Evolutionary conservation across 2,113 vertebrate species (phyloP).

Genomic region (Brachyhypopomus gauderio): DNA sequence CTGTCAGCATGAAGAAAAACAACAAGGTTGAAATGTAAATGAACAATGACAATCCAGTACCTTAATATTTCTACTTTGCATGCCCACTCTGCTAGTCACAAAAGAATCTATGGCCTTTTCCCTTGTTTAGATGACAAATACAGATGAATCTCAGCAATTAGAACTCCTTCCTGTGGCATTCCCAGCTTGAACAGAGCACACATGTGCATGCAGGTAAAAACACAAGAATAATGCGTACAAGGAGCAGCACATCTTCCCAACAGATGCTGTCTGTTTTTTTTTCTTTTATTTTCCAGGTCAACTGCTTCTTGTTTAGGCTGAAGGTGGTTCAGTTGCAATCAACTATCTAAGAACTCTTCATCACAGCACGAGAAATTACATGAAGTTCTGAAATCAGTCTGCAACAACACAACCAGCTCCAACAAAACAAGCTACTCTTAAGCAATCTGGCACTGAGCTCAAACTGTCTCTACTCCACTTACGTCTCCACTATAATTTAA

Average conservation of each 20-base stretch:
- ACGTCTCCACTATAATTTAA: neutral
- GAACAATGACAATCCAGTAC: neutral
- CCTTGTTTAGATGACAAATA: neutral
- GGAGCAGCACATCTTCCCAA: neutral
- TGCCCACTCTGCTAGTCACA: neutral
- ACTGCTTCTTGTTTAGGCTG: neutral
- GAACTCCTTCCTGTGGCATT: neutral
- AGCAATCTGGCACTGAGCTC: neutral
- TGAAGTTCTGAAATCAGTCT: constrained; percentile 1
- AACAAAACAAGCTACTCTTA: neutral
- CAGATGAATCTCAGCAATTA: neutral
- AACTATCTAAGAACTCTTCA: neutral
- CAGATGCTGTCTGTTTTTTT: neutral
- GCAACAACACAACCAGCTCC: neutral
- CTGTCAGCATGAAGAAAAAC: neutral
- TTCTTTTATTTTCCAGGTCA: neutral
- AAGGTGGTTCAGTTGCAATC: neutral
- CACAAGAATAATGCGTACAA: neutral
- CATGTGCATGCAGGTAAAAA: neutral
- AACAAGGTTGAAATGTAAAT: neutral
- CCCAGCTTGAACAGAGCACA: neutral
- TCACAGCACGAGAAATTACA: neutral
- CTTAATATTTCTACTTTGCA: neutral
- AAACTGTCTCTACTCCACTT: neutral
- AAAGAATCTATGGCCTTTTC: too few relatives aligned